Percentiles rank a stretch among this genome's conserved stretches.
Evolutionary conservation across 2,797 vertebrate species (phyloP).

Genomic region (Cheracebus regulus): DNA sequence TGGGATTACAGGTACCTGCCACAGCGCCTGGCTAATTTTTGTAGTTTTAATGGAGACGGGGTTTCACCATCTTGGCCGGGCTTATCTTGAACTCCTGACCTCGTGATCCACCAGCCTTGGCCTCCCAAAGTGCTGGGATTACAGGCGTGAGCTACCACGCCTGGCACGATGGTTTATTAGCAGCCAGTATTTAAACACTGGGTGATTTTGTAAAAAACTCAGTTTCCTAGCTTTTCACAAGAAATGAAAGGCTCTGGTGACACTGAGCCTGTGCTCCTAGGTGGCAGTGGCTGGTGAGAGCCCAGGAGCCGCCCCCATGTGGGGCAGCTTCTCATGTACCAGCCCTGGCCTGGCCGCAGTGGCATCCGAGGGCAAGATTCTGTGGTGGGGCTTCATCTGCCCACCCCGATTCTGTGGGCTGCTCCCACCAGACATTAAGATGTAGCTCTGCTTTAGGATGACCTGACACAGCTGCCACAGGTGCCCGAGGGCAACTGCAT

Average conservation of each 20-base stretch:
- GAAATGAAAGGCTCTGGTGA: neutral
- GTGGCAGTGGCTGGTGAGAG: neutral
- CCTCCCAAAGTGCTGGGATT: too few relatives aligned
- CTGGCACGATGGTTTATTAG: too few relatives aligned
- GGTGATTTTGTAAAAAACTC: neutral
- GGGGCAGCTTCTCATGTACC: neutral
- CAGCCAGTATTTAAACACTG: neutral
- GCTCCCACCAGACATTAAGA: neutral
- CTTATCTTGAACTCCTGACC: too few relatives aligned
- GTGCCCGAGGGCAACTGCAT: rapidly evolving
- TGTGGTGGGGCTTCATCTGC: neutral
- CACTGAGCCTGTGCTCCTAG: rapidly evolving
- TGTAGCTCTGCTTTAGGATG: neutral
- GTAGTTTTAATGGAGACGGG: too few relatives aligned
- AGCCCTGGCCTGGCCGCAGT: too few relatives aligned
- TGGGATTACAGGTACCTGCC: too few relatives aligned
- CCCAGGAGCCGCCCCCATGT: too few relatives aligned
- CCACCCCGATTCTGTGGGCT: neutral
- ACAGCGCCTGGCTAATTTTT: too few relatives aligned
- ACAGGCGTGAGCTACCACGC: too few relatives aligned
- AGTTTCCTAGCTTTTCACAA: neutral
- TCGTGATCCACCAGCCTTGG: too few relatives aligned
- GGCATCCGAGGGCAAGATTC: rapidly evolving
- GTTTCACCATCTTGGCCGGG: too few relatives aligned
- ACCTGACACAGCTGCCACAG: neutral